Base-by-base conservation (phyloP, 2,888 invertebrate species). In the Trissoscelio sp. region DNA sequence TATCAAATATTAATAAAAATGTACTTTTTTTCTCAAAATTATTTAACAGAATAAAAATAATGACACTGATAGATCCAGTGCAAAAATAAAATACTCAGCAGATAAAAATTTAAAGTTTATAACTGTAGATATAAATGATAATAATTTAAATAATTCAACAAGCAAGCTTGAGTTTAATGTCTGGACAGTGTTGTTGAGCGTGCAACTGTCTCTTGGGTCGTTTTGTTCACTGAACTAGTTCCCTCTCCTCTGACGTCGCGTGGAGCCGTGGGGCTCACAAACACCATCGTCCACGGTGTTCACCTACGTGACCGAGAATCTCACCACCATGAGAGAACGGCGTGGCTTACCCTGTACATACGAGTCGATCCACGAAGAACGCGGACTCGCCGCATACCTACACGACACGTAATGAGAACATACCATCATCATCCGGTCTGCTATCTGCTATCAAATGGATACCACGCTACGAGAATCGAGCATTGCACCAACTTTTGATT, bases 221-320 rank as follows among this genome's bases (percentile, higher is more conserved):
- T 91, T 91, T 91, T 91, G 90, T 89, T 91, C 90, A 89, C 90
- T 91, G 91, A 91, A 91, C 91, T 91, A 91, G 91, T 91, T 91
- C 89, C 90, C 87, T 86, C 85, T 84, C 88, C 86, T 86, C 88
- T 85, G 78, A 55, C 87, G 83, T 83, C 86, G 83, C 84, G 72
- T 42, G 48, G 53, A 72, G 72, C 83, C 81, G 79, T 81, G 79
- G 83, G 69, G 80, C 82, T 80, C 79, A 84, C 83, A 34, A 82
- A 82, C 79, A 83, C 83, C 69, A 79, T 44, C 70, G 67, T 48
- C 78, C 48, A 58, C 58, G 39, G 57, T 53, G 58, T 58, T 79
- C 79, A 79, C 73, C 53, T 44, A 79, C 64, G 64, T 48, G 24
- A 37, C 55, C 34, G 44, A 16, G 82, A 84, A 86, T 86, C 85